Evolutionary conservation across 2,888 invertebrate genomes (phyloP), one percentile per base, ranked within the genome.

Genomic region (Sthenelais limicola): DNA sequence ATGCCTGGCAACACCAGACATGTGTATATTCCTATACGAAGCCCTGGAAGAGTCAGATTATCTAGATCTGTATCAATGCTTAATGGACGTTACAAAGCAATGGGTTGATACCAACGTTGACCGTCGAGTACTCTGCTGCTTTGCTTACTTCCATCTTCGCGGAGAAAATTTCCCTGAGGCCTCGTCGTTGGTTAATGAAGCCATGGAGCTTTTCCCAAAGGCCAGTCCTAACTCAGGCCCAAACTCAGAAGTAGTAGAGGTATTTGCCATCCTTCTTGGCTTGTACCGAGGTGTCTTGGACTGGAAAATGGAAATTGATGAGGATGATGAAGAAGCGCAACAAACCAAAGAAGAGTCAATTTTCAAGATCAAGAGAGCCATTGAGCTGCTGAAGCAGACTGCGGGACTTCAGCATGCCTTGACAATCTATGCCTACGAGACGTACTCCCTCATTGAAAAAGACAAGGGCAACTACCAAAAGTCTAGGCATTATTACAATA

Each of bases 401-500:
- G 12, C 49, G 7, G 75, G 75, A 15, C 38, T 73, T 5, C 68
- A 67, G 21, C 38, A 73, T 47, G 32, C 74, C 24, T 58, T 67
- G 33, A 75, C 78, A 15, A 48, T 77, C 9, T 73, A 72, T 58
- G 74, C 76, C 47, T 68, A 74, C 33, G 78, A 78, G 52, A 68
- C 79, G 30, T 78, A 76, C 52, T 76, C 71, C n/a, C 21, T 51
- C 33, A 71, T 78, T 66, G 47, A 78, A 72, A 72, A 68, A n/a
- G 33, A 66, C n/a, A 54, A 35, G 21, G 74, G 66, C 26, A 54
- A 68, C 33, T 73, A 69, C 62, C 78, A 77, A 68, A 76, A 66
- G 51, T 75, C 78, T 12, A 54, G 77, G 3, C 75, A 78, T 56
- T 72, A 68, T 72, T 78, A 73, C 74, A 78, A 78, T 68, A 30